Evolutionary conservation across 2,113 vertebrate genomes (phyloP), one percentile per base, ranked within the genome.

Genomic region (Morphnarchus princeps): DNA sequence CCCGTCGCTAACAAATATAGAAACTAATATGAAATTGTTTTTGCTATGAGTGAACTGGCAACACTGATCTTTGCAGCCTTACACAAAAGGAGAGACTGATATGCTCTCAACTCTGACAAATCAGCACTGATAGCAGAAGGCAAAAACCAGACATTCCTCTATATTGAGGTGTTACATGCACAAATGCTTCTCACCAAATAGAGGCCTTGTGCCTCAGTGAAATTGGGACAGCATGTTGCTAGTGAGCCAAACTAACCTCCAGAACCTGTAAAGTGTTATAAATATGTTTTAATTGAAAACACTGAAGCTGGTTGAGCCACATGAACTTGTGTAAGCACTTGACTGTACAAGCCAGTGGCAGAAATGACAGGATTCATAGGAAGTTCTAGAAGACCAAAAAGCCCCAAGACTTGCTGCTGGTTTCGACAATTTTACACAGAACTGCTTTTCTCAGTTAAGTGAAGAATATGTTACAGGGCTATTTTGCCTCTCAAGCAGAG

Each of bases 271-370:
- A 40, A 81, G 16, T 16, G 14, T 29, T 72, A 49, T 91, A 97
- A 96, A 96, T 90, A 73, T 89, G 14, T 67, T 89, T 78, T 78
- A 94, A 94, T 78, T 91, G 77, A 93, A 93, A 93, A 87, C 34
- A 57, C 52, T 71, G 57, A 84, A 95, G 92, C 47, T 69, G 72
- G 89, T 29, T 61, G 28, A 92, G 61, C 42, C 77, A 63, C 50
- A 43, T 22, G 28, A 92, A 71, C 69, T 77, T 11, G 9, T 28
- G 5, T 18, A 61, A 93, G 78, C 40, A 49, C 73, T 73, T 40
- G 13, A 66, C 61, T 31, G 10, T 43, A 22, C 34, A 52, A 89
- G 61, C 19, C 76, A 54, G 52, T 9, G n/a, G 47, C 38, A 94
- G 43, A 90, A 87, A n/a, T 3, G 3, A 45, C 8, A 59, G 57